A percentile compares a stretch with the other conserved stretches of the same genome.
Conservation (phyloP, 2,797 vertebrate species). For the Eulemur rubriventer region DNA sequence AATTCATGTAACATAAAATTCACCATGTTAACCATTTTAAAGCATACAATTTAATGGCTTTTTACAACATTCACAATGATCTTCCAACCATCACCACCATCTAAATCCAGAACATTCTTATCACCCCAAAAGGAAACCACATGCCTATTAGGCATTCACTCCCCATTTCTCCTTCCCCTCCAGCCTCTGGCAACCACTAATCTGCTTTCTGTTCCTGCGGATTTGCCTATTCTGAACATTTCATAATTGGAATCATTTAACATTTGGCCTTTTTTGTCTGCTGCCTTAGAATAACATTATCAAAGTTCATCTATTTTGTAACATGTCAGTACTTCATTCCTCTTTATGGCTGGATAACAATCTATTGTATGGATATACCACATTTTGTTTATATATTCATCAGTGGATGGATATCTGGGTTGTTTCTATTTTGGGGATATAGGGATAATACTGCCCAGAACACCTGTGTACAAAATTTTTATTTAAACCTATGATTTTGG, state of each 20-base stretch:
- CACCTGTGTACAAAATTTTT: background rate
- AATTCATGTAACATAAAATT: background rate
- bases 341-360: background rate
- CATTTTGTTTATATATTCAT: background rate
- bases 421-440: background rate
- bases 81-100: accelerated
- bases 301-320: background rate
- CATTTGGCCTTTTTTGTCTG: background rate
- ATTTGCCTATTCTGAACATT: background rate
- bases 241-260: too few species aligned
- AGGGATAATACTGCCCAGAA: background rate
- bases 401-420: background rate
- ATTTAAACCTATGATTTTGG: background rate
- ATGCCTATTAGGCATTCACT: accelerated
- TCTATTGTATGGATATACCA: background rate
- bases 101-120: background rate
- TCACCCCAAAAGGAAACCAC: background rate
- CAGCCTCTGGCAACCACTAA: background rate
- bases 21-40: background rate
- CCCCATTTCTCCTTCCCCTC: background rate
- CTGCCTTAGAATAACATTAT: background rate
- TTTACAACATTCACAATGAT: background rate
- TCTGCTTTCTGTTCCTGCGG: background rate
- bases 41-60: background rate
- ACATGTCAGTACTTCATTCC: background rate